phyloP scores from a whole-genome alignment of 2,113 vertebrate genomes.

The Deroptyus accipitrinus region DNA sequence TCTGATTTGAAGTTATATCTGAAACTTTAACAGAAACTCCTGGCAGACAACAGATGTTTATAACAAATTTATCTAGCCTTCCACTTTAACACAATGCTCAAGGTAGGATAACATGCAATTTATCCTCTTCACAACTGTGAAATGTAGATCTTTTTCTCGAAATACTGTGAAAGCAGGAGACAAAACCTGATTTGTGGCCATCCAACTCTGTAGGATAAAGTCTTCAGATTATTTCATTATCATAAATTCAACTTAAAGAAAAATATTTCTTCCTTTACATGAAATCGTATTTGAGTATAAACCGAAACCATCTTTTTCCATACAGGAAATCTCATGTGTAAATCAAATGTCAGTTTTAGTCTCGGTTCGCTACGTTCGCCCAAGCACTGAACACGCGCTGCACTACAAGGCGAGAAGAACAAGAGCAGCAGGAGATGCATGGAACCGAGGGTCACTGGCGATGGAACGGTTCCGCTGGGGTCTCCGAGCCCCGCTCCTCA shows the following conservation, averaged over 20 bases:
- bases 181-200: fast-evolving
- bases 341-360: fast-evolving
- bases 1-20: too few relatives aligned
- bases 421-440: neutral
- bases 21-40: neutral
- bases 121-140: neutral
- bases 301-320: fast-evolving
- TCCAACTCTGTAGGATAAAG: fast-evolving
- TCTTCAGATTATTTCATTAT: neutral
- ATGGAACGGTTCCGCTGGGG: neutral
- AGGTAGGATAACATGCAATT: fast-evolving
- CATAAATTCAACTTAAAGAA: neutral
- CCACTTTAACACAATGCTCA: fast-evolving
- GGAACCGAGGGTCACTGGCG: neutral
- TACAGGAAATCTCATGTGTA: neutral
- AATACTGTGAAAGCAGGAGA: fast-evolving
- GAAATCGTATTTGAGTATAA: fast-evolving
- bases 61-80: neutral
- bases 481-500: neutral
- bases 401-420: neutral
- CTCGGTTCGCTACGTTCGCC: fast-evolving
- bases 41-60: fast-evolving
- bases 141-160: fast-evolving
- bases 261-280: fast-evolving
- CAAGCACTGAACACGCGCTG: neutral